Conservation (phyloP, 64 coral and sea anemone species). For the Platygyra sinensis region DNA sequence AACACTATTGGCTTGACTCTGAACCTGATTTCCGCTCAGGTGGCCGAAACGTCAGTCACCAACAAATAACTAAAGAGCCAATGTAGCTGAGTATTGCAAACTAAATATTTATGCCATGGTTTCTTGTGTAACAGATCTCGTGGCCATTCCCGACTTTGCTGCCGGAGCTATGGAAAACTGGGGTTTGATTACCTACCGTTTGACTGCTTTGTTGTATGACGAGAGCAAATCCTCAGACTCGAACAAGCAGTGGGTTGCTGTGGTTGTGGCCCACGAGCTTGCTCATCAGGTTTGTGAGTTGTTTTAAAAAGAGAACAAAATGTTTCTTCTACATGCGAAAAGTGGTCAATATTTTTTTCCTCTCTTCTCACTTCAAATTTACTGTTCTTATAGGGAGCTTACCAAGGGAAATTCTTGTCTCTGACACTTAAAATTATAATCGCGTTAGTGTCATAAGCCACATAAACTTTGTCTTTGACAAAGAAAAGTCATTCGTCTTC, state of each 20-base stretch:
- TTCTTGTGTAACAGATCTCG: conserved; percentile 62
- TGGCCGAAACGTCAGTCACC: no score
- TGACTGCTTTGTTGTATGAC: conserved; percentile 82
- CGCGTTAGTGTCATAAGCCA: no score
- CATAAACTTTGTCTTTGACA: no score
- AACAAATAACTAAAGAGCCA: no score
- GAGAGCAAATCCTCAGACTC: conserved; percentile 62
- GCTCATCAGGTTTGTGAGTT: conserved; percentile 87
- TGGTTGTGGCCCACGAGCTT: conserved; percentile 82
- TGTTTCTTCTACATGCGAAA: background rate
- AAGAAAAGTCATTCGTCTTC: no score
- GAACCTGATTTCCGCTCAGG: no score
- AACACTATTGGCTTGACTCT: no score
- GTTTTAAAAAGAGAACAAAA: background rate
- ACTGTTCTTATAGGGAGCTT: no score
- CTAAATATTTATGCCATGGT: background rate
- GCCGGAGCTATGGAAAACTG: conserved; percentile 96
- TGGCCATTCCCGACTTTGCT: conserved; percentile 95
- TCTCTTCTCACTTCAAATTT: no score
- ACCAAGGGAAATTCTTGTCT: no score
- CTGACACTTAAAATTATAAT: no score
- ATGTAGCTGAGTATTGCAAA: no score
- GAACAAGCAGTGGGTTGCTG: conserved; percentile 86
- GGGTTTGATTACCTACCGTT: conserved; percentile 93
- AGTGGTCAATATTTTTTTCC: background rate